These are phyloP conservation scores for Altica lythri DNA, from an alignment of 2,888 invertebrate species.

Conservation along the genomic window DNA sequence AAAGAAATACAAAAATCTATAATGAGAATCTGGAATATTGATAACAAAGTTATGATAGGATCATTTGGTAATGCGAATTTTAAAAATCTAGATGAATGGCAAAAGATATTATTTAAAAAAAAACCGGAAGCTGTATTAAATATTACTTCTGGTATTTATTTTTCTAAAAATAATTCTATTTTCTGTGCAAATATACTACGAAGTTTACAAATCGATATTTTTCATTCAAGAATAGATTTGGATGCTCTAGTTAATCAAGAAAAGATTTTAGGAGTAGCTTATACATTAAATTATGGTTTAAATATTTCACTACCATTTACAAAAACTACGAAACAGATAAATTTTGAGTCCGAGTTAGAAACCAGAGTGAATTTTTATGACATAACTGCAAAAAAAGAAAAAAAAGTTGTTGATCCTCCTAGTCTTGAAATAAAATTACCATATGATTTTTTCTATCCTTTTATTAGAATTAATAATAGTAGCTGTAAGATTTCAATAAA, in stretches of 20 bases:
- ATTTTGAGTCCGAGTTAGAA: slow-evolving; percentile 39
- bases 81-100: slow-evolving; percentile 58
- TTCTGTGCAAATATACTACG: slow-evolving; percentile 54
- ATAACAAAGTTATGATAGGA: slow-evolving; percentile 51
- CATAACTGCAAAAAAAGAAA: slow-evolving; percentile 57
- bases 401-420: slow-evolving; percentile 61
- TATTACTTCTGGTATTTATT: slow-evolving; percentile 47
- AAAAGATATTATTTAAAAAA: slow-evolving; percentile 55
- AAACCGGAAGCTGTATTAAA: slow-evolving; percentile 48
- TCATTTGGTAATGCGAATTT: slow-evolving; percentile 60
- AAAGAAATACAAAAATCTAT: slow-evolving; percentile 48
- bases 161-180: slow-evolving; percentile 46
- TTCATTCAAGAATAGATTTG: slow-evolving; percentile 57
- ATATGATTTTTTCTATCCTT: slow-evolving; percentile 69
- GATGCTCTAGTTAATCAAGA: slow-evolving; percentile 49
- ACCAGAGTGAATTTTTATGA: slow-evolving; percentile 56
- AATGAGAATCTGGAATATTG: slow-evolving; percentile 43
- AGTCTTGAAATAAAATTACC: slow-evolving; percentile 63
- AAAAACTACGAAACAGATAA: slow-evolving; percentile 25
- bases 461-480: slow-evolving; percentile 51
- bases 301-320: slow-evolving; percentile 36
- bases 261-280: slow-evolving; percentile 50
- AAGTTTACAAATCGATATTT: slow-evolving; percentile 53
- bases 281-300: slow-evolving; percentile 39
- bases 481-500: neutral